phyloP scores from a whole-genome alignment of 2,888 invertebrate genomes.

The Aspidiotus rigidus region DNA sequence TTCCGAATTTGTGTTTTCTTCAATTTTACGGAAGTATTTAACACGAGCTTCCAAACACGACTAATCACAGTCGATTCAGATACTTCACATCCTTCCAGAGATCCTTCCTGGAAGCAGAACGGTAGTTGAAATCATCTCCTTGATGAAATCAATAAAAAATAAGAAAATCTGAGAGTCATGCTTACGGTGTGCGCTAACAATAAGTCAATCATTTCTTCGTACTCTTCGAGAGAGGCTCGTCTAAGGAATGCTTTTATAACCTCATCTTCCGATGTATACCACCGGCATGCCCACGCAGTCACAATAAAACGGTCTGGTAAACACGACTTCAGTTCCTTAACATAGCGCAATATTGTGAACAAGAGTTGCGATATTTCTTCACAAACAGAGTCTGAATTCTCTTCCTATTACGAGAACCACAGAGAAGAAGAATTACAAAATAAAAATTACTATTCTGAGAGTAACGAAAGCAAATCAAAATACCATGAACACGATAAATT shows the following conservation, averaged over 20 bases:
- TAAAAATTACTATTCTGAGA: no score
- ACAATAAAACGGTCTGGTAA: background rate
- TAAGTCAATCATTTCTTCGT: constrained; percentile 2
- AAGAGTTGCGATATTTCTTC: background rate
- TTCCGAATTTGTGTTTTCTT: background rate
- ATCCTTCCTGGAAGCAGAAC: background rate
- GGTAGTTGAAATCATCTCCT: background rate
- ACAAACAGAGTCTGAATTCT: background rate
- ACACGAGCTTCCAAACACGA: background rate
- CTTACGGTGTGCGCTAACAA: background rate
- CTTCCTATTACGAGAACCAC: background rate
- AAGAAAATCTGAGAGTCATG: no score
- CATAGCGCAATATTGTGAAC: background rate
- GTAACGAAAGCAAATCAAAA: background rate
- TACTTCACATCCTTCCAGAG: background rate
- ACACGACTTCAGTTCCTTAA: background rate
- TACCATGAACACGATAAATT: background rate
- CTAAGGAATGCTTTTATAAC: background rate
- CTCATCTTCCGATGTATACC: background rate
- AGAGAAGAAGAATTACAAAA: background rate
- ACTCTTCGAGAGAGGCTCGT: background rate
- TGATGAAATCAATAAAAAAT: no score
- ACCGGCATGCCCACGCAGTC: background rate
- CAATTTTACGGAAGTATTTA: background rate
- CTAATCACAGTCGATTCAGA: background rate